These are phyloP conservation scores for Yponomeuta plumbellus DNA, from an alignment of 2,888 invertebrate genomes.

Conservation along the genomic window DNA sequence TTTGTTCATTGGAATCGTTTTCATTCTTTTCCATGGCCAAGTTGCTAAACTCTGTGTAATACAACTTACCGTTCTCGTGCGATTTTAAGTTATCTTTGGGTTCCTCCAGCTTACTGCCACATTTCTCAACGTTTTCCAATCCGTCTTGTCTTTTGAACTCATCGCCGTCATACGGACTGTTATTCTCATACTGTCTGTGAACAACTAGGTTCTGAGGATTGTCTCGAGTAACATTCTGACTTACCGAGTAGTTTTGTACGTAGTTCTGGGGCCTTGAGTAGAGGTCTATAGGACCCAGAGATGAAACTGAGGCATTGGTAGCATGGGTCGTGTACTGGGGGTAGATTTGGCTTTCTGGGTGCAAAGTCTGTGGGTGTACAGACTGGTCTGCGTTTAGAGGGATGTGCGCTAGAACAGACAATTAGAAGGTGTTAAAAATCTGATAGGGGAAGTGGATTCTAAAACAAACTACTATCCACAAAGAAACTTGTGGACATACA, in stretches of 20 bases:
- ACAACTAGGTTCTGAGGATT: constrained; percentile 65
- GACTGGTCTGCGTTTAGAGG: constrained; percentile 34
- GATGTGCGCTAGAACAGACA: constrained; percentile 50
- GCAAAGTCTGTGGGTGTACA: constrained; percentile 30
- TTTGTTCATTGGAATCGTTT: constrained; percentile 36
- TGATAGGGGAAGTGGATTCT: too few relatives aligned
- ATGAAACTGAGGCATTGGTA: constrained; percentile 34
- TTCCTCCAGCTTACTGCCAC: constrained; percentile 31
- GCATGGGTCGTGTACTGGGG: constrained; percentile 46
- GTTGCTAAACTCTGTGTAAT: constrained; percentile 36
- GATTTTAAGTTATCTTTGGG: constrained; percentile 65
- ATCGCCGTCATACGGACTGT: constrained; percentile 48
- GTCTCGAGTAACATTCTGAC: constrained; percentile 33
- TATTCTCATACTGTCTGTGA: constrained; percentile 53
- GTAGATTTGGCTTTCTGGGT: constrained; percentile 46
- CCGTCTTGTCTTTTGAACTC: constrained; percentile 48
- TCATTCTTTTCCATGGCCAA: constrained; percentile 34
- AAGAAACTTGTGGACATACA: too few relatives aligned
- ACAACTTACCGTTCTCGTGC: constrained; percentile 50
- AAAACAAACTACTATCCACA: too few relatives aligned
- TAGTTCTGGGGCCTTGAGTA: constrained; percentile 52
- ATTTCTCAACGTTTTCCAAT: constrained; percentile 36
- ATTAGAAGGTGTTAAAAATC: too few relatives aligned
- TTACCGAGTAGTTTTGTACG: constrained; percentile 43
- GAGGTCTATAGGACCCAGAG: constrained; percentile 43